A percentile compares a stretch with the other conserved stretches of the same genome.
phyloP scores from a whole-genome alignment of 35 echinoderm and acorn worm genomes.

The Diadema setosum region DNA sequence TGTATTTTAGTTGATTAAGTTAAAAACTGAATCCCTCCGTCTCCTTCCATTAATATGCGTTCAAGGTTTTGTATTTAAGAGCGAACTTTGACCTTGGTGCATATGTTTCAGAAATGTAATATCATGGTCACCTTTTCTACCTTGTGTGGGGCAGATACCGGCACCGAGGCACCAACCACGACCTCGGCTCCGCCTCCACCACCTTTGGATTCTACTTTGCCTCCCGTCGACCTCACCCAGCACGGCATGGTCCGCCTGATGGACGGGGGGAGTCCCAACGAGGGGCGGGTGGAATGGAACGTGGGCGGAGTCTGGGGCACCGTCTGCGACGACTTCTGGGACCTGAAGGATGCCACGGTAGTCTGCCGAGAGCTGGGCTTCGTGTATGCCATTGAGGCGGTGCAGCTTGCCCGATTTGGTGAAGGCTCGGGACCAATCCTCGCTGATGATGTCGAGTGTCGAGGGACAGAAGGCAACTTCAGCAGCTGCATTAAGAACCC shows the following conservation, averaged over 20 bases:
- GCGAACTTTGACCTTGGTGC: too few species aligned
- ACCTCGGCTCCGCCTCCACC: not conserved
- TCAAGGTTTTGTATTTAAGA: too few species aligned
- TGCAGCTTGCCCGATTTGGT: not conserved
- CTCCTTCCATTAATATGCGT: too few species aligned
- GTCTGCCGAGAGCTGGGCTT: slow-evolving; percentile 27
- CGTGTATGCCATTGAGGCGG: not conserved
- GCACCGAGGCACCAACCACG: not conserved
- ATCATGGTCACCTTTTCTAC: too few species aligned
- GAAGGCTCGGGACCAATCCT: not conserved
- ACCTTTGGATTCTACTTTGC: not conserved
- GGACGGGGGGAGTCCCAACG: not conserved
- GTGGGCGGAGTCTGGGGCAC: not conserved
- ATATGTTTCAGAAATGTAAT: too few species aligned
- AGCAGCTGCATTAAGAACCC: not conserved
- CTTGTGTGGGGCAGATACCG: too few species aligned
- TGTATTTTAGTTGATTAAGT: too few species aligned
- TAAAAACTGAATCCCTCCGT: too few species aligned
- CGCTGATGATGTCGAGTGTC: slow-evolving; percentile 18
- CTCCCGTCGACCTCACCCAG: not conserved
- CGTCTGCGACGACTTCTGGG: slow-evolving; percentile 26
- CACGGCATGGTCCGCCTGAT: not conserved
- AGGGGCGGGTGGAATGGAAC: slow-evolving; percentile 15
- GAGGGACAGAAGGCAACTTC: slow-evolving; percentile 8
- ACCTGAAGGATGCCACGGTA: not conserved